Base-by-base conservation (phyloP, 64 coral and sea anemone species). In the Montipora capricornis region DNA sequence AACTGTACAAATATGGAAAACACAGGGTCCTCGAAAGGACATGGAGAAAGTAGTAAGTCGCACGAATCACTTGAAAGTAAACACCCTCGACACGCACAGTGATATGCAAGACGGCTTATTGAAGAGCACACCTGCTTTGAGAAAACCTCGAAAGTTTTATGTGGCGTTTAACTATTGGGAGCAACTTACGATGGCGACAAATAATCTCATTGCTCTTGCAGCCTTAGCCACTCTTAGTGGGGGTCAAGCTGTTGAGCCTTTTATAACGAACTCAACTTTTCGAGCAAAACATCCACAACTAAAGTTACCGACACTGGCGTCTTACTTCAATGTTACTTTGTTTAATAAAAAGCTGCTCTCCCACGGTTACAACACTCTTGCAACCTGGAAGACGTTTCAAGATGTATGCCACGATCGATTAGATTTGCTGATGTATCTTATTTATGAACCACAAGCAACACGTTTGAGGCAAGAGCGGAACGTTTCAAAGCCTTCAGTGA, bases 341-440 rank as follows among this genome's bases (percentile, higher is more conserved):
- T 70, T 95, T 45, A 98, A 98, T 83, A 68, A 85, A 37, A 84
- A 76, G 14, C 83, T 98, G 10, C 66, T 64, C 82, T 82, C 91
- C 77, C 68, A 77, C 37, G 94, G 97, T n/a, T 93, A 98, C 45
- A 88, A 82, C 59, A 93, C 94, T 5, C 70, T 98, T 8, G 89
- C 89, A 78, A 81, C 60, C 19, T 93, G 95, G 46, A 69, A 88
- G 17, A 91, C 93, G n/a, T 95, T 98, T 93, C 87, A 91, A 74
- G 62, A 74, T 17, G 76, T 85, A 49, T 98, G 97, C 51, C 80
- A 84, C 47, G 89, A 52, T 24, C 74, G 91, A 73, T 64, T 98
- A n/a, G 93, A 98, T 37, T 58, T 98, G 58, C 68, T 98, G 45
- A 80, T 98, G 8, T 91, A 98, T 91, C 94, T 98, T 90, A 53